Evolutionary conservation across 2,113 vertebrate genomes (phyloP).

Genomic region (Eonycteris spelaea): DNA sequence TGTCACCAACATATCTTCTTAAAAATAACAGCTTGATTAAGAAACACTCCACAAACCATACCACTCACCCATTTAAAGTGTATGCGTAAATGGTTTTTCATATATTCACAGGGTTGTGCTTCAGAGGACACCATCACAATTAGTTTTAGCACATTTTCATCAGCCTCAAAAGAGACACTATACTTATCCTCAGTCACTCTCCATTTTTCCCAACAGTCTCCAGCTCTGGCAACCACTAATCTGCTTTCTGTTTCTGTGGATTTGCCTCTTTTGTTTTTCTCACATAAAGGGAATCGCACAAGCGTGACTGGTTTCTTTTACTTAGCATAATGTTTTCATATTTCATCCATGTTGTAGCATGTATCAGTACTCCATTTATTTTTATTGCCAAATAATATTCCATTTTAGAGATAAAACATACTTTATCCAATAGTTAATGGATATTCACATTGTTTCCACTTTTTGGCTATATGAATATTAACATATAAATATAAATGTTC

Average conservation of each 20-base stretch:
- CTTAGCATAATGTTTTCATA: neutral
- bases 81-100: neutral
- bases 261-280: neutral
- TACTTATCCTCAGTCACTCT: neutral
- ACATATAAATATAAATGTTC: neutral
- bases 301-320: neutral
- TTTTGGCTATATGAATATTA: neutral
- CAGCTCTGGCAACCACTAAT: neutral
- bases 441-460: neutral
- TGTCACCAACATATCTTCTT: neutral
- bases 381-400: neutral
- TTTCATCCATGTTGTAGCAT: neutral
- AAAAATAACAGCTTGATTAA: neutral
- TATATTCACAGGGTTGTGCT: neutral
- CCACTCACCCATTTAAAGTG: neutral
- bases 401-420: neutral
- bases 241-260: neutral
- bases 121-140: neutral
- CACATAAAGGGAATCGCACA: neutral
- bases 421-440: neutral
- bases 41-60: neutral
- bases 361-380: neutral
- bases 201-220: neutral
- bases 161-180: neutral
- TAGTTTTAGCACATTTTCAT: neutral